Conservation (phyloP, 1,140 invertebrate species). For the Sycophila sp. region DNA sequence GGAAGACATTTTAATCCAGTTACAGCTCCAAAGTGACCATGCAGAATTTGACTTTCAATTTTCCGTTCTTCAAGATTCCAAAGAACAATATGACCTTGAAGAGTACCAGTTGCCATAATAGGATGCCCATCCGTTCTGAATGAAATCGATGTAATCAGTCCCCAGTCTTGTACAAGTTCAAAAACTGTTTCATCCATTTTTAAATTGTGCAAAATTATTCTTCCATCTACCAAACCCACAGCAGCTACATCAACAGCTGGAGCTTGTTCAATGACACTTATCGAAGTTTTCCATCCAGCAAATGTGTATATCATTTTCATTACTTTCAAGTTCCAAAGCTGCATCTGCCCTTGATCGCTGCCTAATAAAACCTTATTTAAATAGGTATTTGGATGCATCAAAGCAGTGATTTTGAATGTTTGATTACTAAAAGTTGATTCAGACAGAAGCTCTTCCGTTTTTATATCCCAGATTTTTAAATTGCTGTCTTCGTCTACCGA, state of each 20-base stretch:
- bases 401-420: slow-evolving; percentile 79
- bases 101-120: slow-evolving; percentile 86
- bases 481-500: slow-evolving; percentile 84
- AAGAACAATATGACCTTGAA: slow-evolving; percentile 84
- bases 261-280: slow-evolving; percentile 82
- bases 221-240: slow-evolving; percentile 84
- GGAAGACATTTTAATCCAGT: slow-evolving; percentile 84
- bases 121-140: slow-evolving; percentile 90
- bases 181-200: slow-evolving; percentile 87
- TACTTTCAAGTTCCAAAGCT: slow-evolving; percentile 91
- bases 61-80: slow-evolving; percentile 93
- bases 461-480: slow-evolving; percentile 88
- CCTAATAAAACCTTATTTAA: slow-evolving; percentile 95
- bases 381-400: slow-evolving; percentile 92
- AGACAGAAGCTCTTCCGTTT: slow-evolving; percentile 74
- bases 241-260: slow-evolving; percentile 92
- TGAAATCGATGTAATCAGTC: slow-evolving; percentile 82
- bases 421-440: slow-evolving; percentile 68
- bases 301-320: slow-evolving; percentile 84
- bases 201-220: slow-evolving; percentile 90
- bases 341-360: slow-evolving; percentile 86
- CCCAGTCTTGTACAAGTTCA: slow-evolving; percentile 92
- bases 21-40: slow-evolving; percentile 81
- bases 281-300: slow-evolving; percentile 76
- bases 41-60: slow-evolving; percentile 78